A percentile compares a stretch with the other conserved stretches of the same genome.
These are phyloP conservation scores for Hirtodrosophila cameraria DNA, from an alignment of 2,888 invertebrate species.

Conservation along the genomic window DNA sequence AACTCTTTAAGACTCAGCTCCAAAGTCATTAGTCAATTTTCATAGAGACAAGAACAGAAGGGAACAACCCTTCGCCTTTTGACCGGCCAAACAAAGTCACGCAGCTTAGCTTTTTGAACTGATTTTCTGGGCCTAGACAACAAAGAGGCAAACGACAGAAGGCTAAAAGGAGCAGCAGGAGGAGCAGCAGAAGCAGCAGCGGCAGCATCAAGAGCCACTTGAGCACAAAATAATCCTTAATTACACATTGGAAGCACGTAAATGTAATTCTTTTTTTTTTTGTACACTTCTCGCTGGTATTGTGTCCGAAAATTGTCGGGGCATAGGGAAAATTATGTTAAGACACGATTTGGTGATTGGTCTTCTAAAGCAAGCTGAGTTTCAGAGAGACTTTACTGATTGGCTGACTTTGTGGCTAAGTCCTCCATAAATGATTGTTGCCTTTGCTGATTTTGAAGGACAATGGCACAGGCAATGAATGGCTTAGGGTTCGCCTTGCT, in stretches of 20 bases:
- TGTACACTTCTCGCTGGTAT: conserved; percentile 60
- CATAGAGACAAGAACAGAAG: conserved; percentile 52
- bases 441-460: conserved; percentile 68
- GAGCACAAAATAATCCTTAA: conserved; percentile 79
- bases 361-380: conserved; percentile 36
- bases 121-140: conserved; percentile 74
- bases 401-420: conserved; percentile 70
- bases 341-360: conserved; percentile 77
- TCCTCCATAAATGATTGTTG: conserved; percentile 75
- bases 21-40: conserved; percentile 76
- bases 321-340: conserved; percentile 70
- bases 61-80: conserved; percentile 33
- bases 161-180: conserved; percentile 2
- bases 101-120: conserved; percentile 73
- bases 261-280: conserved; percentile 80
- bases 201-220: conserved; percentile 62
- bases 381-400: conserved; percentile 57
- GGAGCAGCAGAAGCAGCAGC: conserved; percentile 10
- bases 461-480: conserved; percentile 48
- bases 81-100: conserved; percentile 61
- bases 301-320: conserved; percentile 29
- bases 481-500: conserved; percentile 21
- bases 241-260: conserved; percentile 78
- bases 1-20: conserved; percentile 56
- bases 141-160: conserved; percentile 22